These are phyloP conservation scores for Motacilla alba DNA, from an alignment of 2,113 vertebrate species.

Conservation along the genomic window DNA sequence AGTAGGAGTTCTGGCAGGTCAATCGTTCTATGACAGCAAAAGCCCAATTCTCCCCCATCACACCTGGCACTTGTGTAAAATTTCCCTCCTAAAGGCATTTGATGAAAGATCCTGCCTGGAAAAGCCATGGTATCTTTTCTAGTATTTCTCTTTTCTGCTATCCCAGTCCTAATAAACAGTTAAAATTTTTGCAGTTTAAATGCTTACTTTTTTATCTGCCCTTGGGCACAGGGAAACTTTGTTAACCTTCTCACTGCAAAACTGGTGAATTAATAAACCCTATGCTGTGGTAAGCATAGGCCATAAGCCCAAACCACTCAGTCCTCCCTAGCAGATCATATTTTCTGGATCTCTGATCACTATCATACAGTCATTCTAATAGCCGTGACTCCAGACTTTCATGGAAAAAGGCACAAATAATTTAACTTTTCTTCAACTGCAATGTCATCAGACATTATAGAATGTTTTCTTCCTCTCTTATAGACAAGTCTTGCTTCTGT, in stretches of 20 bases:
- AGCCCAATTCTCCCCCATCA: neutral
- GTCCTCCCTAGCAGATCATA: neutral
- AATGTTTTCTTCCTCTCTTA: neutral
- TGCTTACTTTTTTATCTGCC: neutral
- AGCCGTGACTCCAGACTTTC: neutral
- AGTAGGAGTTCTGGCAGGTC: neutral
- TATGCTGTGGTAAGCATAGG: neutral
- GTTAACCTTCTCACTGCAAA: neutral
- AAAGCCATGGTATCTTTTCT: neutral
- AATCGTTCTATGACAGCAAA: rapidly evolving
- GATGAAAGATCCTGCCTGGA: neutral
- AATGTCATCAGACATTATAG: neutral
- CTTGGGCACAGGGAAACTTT: neutral
- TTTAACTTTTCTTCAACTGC: neutral
- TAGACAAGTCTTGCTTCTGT: neutral
- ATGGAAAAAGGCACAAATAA: neutral
- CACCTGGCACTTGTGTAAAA: neutral
- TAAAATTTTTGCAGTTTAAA: neutral
- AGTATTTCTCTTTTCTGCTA: neutral
- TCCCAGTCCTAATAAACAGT: neutral
- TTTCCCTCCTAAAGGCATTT: neutral
- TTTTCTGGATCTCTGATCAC: neutral
- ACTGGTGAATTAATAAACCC: neutral
- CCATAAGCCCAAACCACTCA: neutral
- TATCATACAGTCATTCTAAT: neutral